Conservation (phyloP, 2,113 vertebrate species). For the Cathartes aura region DNA sequence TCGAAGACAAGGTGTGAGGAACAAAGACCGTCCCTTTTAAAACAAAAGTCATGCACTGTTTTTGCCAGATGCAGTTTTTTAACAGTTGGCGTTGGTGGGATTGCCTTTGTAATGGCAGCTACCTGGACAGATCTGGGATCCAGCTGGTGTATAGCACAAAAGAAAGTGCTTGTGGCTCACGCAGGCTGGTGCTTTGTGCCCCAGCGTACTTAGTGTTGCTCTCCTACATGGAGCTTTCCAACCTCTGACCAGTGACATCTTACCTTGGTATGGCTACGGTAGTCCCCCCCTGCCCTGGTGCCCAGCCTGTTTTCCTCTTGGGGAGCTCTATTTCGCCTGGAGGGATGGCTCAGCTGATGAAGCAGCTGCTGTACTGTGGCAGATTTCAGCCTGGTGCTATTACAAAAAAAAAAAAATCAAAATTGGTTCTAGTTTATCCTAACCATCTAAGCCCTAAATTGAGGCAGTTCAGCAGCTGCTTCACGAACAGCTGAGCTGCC, state of each 20-base stretch:
- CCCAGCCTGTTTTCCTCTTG: not conserved
- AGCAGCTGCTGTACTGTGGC: slow-evolving; percentile 18
- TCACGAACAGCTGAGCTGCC: not conserved
- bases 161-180: not conserved
- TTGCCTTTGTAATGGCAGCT: not conserved
- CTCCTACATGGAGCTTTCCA: not conserved
- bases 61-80: not conserved
- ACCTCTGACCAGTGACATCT: not conserved
- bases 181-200: not conserved
- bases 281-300: not conserved
- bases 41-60: not conserved
- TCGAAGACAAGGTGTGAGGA: not conserved
- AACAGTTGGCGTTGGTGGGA: not conserved
- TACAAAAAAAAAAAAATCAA: not conserved
- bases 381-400: slow-evolving; percentile 16
- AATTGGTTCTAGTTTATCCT: slow-evolving; percentile 37
- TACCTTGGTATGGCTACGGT: not conserved
- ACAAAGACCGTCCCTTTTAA: not conserved
- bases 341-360: slow-evolving; percentile 5
- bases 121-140: not conserved
- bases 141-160: not conserved
- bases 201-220: not conserved
- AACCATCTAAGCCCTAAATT: not conserved
- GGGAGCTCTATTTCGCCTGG: not conserved
- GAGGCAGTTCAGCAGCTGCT: slow-evolving; percentile 34